Evolutionary conservation across 1,140 invertebrate genomes (phyloP), one percentile per base, ranked within the genome.

Genomic region (Pygmarrhopalites habei): DNA sequence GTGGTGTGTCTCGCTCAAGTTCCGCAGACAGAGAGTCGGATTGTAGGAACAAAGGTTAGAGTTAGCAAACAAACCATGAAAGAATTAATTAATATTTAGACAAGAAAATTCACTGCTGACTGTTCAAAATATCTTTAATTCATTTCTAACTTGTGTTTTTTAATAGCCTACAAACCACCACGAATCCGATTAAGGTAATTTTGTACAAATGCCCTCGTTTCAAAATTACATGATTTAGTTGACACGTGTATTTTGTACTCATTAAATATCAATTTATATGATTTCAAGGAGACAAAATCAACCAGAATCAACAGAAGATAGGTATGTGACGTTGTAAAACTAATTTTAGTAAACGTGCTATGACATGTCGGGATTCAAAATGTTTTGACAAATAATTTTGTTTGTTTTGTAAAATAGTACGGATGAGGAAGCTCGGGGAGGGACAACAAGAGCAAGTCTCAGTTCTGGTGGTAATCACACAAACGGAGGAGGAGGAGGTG

Each of bases 101-200:
- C n/a, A n/a, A n/a, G n/a, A n/a, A n/a, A n/a, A n/a, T n/a, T n/a
- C n/a, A n/a, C n/a, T n/a, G n/a, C n/a, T n/a, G n/a, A n/a, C n/a
- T n/a, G n/a, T n/a, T n/a, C n/a, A n/a, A n/a, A n/a, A n/a, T n/a
- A n/a, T n/a, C n/a, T n/a, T n/a, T n/a, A n/a, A n/a, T n/a, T n/a
- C n/a, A n/a, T n/a, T n/a, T n/a, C n/a, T n/a, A n/a, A n/a, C n/a
- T n/a, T n/a, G n/a, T n/a, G n/a, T n/a, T n/a, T n/a, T n/a, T n/a
- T n/a, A n/a, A n/a, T n/a, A n/a, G 77, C 79, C 61, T 82, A 79
- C 73, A 77, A 77, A 74, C 79, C 79, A 72, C 78, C 80, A 68
- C 74, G 75, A 75, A 75, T 78, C 71, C 73, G 75, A 68, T 74
- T 76, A 72, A 73, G n/a, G n/a, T n/a, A n/a, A n/a, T n/a, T n/a